These are phyloP conservation scores for Cylindroiulus punctatus DNA, from an alignment of 2,888 invertebrate species.

Conservation along the genomic window DNA sequence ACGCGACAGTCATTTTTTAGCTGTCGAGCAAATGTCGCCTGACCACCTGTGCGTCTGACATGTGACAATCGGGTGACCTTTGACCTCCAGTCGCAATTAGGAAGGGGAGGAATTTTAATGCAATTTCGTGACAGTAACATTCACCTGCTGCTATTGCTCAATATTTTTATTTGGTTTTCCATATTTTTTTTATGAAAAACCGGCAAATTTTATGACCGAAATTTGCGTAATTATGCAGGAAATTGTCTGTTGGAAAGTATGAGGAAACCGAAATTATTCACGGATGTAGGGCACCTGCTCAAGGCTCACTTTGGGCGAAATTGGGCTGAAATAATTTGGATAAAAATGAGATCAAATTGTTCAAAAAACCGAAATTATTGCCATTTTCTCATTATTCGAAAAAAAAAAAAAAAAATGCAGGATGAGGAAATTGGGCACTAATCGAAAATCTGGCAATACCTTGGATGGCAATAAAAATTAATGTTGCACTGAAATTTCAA, in stretches of 20 bases:
- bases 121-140: background rate
- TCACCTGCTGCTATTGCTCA: background rate
- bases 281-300: slow-evolving; percentile 14
- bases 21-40: background rate
- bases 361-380: too few species aligned
- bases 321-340: background rate
- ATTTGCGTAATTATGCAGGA: background rate
- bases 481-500: too few species aligned
- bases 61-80: slow-evolving; percentile 12
- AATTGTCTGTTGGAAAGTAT: background rate
- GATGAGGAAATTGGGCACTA: too few species aligned
- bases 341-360: background rate
- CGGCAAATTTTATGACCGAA: background rate
- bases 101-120: background rate
- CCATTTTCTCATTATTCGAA: too few species aligned
- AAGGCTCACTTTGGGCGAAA: background rate
- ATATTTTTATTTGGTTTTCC: background rate
- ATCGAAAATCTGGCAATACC: too few species aligned
- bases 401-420: too few species aligned
- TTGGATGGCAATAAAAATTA: too few species aligned
- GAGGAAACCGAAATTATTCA: background rate
- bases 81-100: background rate
- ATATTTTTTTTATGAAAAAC: background rate
- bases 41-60: slow-evolving; percentile 20
- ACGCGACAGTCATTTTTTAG: background rate